Evolutionary conservation across 2,888 invertebrate genomes (phyloP).

Genomic region (Coleophora deauratella): DNA sequence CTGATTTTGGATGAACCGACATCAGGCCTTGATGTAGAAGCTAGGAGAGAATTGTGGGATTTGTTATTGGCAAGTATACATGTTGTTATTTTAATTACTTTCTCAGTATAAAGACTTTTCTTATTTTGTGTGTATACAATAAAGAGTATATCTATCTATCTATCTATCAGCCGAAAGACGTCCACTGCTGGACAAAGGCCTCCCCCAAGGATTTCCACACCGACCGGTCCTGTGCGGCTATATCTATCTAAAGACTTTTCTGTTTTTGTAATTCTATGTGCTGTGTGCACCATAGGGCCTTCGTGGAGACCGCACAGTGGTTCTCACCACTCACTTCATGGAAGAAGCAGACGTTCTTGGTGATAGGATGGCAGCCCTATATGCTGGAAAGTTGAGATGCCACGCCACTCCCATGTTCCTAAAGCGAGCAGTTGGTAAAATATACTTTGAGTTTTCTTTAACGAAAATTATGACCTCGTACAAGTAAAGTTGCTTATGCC

Average conservation of each 20-base stretch:
- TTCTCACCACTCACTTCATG: constrained; percentile 96
- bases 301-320: constrained; percentile 82
- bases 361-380: constrained; percentile 91
- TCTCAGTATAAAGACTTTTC: too few species aligned
- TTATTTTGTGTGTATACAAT: too few species aligned
- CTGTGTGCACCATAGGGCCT: constrained; percentile 62
- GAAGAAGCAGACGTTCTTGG: constrained; percentile 95
- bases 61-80: constrained; percentile 22
- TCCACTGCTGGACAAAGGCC: too few species aligned
- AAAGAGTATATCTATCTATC: too few species aligned
- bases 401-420: constrained; percentile 88
- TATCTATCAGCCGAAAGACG: too few species aligned
- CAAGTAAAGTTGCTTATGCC: too few species aligned
- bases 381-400: constrained; percentile 81
- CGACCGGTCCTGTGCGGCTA: too few species aligned
- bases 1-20: constrained; percentile 88
- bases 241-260: too few species aligned
- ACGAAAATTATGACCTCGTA: too few species aligned
- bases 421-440: constrained; percentile 73
- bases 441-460: not conserved
- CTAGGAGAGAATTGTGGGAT: constrained; percentile 38
- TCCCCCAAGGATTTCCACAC: too few species aligned
- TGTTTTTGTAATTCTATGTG: too few species aligned
- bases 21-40: constrained; percentile 42
- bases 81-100: too few species aligned